These are phyloP conservation scores for Amblyjoppa fuscipennis DNA, from an alignment of 2,888 invertebrate genomes.

Conservation along the genomic window DNA sequence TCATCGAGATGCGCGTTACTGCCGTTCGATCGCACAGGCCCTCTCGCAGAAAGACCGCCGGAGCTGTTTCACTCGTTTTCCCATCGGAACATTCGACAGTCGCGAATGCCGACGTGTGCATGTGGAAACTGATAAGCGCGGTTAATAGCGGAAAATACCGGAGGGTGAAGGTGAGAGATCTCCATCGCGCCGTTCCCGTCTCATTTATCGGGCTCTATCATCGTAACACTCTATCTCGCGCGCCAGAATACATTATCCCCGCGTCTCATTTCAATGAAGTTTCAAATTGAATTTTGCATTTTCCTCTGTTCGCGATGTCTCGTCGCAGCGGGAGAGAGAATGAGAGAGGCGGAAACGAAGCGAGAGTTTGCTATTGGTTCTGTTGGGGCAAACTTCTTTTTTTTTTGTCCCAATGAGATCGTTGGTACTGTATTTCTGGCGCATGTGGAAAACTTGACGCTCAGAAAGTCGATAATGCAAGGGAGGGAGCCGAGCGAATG, in stretches of 20 bases:
- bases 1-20: constrained; percentile 75
- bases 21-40: constrained; percentile 67
- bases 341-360: neutral
- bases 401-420: constrained; percentile 19
- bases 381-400: constrained; percentile 46
- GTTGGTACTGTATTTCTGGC: constrained; percentile 46
- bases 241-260: constrained; percentile 31
- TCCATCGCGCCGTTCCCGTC: neutral
- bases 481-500: constrained; percentile 28
- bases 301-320: constrained; percentile 31
- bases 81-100: constrained; percentile 13
- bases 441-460: constrained; percentile 59
- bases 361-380: constrained; percentile 54
- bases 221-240: neutral
- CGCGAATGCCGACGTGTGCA: neutral
- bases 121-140: constrained; percentile 5
- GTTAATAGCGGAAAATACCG: constrained; percentile 20
- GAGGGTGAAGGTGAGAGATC: neutral
- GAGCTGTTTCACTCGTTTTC: constrained; percentile 35
- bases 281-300: constrained; percentile 5
- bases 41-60: constrained; percentile 73
- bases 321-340: neutral
- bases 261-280: constrained; percentile 13
- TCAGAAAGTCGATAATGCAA: constrained; percentile 52
- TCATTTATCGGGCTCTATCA: neutral